Base-by-base conservation (phyloP, 2,888 invertebrate genomes). In the Himalopsyche japonica region DNA sequence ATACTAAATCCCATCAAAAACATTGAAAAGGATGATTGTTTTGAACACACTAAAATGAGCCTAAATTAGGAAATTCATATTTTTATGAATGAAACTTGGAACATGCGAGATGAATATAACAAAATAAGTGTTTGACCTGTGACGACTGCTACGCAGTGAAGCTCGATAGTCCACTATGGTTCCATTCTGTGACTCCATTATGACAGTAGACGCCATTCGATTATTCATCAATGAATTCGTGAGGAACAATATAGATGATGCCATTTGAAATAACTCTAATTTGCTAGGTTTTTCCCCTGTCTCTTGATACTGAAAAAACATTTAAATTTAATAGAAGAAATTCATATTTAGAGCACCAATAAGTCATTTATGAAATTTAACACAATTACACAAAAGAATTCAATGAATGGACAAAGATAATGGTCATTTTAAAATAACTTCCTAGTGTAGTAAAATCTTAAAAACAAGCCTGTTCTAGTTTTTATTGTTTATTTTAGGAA, bases 181-280 rank as follows among this genome's bases (percentile, higher is more conserved):
- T 77, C 90, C 91, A 0, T 92, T 91, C 87, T 94, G 94, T 0
- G 93, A 91, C 82, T 94, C 93, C 82, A 93, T 92, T 1, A 93
- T 90, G 48, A 93, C 92, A 79, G 89, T 91, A 88, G 91, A 90
- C 0, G 92, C 93, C 0, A 92, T 92, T 34, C 90, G 89, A 86
- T 91, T 91, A 0, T 91, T 91, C 86, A 92, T 90, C 1, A 91
- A 90, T 0, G 92, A 91, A 84, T 92, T 91, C 77, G 89, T 91
- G 89, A 93, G 92, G 90, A 92, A 92, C 47, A 92, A 87, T 0
- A 92, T 90, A 0, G 92, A 91, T 0, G 92, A 89, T 0, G 92
- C 90, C 88, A 92, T 91, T 86, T 93, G 93, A 91, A 93, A 92
- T 64, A 92, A 86, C 87, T 93, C 92, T 20, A 93, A 88, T 12